Base-by-base conservation (phyloP, 2,113 vertebrate genomes). In the Notechis scutatus region DNA sequence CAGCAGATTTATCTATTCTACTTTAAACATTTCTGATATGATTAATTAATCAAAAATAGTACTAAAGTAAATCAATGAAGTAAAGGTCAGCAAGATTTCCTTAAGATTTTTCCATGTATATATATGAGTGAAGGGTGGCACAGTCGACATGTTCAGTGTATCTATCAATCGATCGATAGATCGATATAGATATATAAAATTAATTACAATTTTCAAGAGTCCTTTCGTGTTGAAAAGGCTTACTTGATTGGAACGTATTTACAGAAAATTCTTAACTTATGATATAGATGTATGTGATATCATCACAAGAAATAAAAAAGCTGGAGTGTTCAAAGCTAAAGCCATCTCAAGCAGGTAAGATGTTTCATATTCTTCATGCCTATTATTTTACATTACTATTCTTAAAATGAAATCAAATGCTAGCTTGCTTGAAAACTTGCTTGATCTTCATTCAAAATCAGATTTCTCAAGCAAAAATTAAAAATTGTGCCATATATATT, bases 301-400 rank as follows among this genome's bases (percentile, higher is more conserved):
- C 91, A 97, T 99, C 29, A 69, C 97, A 95, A 98, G 95, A 94
- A 99, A 99, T 96, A 96, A 97, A 95, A 96, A 96, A 87, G 95
- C 97, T 0, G 98, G 98, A 54, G 93, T 97, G 64, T 98, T 99
- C 95, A 98, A 98, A 81, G 96, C 98, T 59, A 97, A 95, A n/a
- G 96, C 95, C 24, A 96, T 99, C 34, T 98, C 98, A 91, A 98
- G 98, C 97, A 92, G 99, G 99, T 99, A 98, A 99, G 98, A 95
- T 88, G 50, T 86, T 95, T 61, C 59, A 91, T 10, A 92, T 42
- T 1, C 42, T 18, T 88, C 93, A 94, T 88, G 54, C 23, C 88
- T 42, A 20, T 74, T 94, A 1, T 87, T 4, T 90, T 91, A 86
- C 92, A 90, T 91, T 90, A 4, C 20, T 89, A 20, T 5, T 89